Percentiles rank a stretch among this genome's conserved stretches.
Conservation (phyloP, 2,113 vertebrate species). For the Phaethon lepturus region DNA sequence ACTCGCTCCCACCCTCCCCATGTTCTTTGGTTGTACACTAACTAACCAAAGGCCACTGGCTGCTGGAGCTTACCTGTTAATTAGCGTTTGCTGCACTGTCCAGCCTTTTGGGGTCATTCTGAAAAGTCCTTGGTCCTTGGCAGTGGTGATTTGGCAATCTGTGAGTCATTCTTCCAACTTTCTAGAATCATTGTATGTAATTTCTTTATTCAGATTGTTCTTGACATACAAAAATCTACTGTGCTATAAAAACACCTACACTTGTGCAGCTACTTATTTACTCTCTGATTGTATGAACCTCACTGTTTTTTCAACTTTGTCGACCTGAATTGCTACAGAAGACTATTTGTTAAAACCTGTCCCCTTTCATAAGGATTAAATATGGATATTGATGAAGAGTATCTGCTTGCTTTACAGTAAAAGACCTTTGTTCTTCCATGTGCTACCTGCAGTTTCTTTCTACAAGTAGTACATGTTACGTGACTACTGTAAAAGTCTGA, state of each 20-base stretch:
- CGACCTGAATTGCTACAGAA: background rate
- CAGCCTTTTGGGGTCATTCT: background rate
- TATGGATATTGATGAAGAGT: background rate
- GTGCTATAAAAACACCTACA: background rate
- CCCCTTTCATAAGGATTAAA: background rate
- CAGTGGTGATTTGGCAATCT: rapidly evolving
- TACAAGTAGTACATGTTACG: background rate
- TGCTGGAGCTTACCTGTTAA: background rate
- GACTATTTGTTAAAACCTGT: background rate
- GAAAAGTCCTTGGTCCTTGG: background rate
- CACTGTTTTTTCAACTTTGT: background rate
- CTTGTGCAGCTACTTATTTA: background rate
- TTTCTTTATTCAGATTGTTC: background rate
- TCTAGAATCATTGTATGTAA: background rate
- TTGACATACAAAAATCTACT: background rate
- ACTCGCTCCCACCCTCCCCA: background rate
- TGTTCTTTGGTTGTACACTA: rapidly evolving
- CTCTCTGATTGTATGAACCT: background rate
- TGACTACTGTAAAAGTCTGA: rapidly evolving
- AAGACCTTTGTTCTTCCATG: rapidly evolving
- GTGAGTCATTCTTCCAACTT: background rate
- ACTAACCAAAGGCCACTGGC: background rate
- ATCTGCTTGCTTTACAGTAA: background rate
- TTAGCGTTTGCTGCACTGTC: background rate
- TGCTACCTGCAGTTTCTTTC: background rate